Evolutionary conservation across 2,797 vertebrate genomes (phyloP).

Genomic region (Microctenopoma lineatum): DNA sequence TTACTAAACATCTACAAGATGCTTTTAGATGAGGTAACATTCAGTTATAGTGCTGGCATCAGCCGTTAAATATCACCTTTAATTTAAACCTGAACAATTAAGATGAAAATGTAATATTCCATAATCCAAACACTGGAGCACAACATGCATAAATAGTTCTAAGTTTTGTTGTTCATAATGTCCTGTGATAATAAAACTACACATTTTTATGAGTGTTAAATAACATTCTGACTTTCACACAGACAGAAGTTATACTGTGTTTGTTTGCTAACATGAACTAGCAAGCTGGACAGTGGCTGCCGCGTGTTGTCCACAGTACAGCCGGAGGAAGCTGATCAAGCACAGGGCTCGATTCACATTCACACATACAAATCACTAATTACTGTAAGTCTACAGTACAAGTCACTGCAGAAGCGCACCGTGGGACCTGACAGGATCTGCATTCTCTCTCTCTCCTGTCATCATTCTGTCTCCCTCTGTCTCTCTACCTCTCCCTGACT

Average conservation of each 20-base stretch:
- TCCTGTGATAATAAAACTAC: background rate
- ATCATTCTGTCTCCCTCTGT: conserved; percentile 29
- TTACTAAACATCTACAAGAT: background rate
- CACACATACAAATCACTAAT: conserved; percentile 51
- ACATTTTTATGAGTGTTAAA: background rate
- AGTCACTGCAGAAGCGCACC: conserved; percentile 31
- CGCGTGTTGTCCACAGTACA: conserved; percentile 25
- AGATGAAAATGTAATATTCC: conserved; percentile 15
- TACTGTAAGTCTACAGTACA: conserved; percentile 31
- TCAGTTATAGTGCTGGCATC: background rate
- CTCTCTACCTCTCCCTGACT: conserved; percentile 37
- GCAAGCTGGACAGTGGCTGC: conserved; percentile 5
- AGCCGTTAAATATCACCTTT: background rate
- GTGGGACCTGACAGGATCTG: conserved; percentile 34
- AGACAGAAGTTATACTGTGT: conserved; percentile 1
- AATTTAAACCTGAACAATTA: conserved; percentile 12
- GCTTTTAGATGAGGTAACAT: background rate
- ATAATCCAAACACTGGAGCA: conserved; percentile 6
- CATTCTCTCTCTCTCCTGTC: conserved; percentile 9
- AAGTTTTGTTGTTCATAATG: conserved; percentile 21
- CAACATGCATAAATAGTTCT: conserved; percentile 2
- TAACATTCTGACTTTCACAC: conserved; percentile 12
- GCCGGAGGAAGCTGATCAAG: conserved; percentile 25
- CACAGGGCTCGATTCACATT: conserved; percentile 25
- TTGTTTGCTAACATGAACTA: conserved; percentile 26